phyloP scores from a whole-genome alignment of 2,113 vertebrate genomes.

The cat (Felis catus) region DNA sequence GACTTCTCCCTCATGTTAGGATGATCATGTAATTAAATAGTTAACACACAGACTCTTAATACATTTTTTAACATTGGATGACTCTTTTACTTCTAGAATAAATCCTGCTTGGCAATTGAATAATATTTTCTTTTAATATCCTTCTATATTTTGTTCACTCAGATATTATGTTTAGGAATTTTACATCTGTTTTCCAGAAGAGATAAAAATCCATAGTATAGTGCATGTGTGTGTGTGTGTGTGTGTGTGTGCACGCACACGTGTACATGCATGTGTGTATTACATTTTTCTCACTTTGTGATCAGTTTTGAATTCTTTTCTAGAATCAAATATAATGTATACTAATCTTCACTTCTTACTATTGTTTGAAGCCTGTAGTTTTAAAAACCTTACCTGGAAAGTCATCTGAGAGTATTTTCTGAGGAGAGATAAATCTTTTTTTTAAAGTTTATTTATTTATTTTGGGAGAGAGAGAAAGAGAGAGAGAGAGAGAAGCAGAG shows the following conservation, averaged over 20 bases:
- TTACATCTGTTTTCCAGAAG: not conserved
- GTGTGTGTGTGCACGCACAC: no score
- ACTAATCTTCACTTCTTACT: not conserved
- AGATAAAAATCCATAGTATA: not conserved
- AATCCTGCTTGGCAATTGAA: not conserved
- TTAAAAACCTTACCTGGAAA: not conserved
- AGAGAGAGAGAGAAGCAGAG: no score
- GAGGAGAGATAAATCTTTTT: not conserved
- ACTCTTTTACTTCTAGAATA: not conserved
- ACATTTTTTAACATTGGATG: not conserved
- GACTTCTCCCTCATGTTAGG: not conserved
- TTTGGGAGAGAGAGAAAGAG: no score
- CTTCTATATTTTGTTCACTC: not conserved
- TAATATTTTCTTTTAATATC: not conserved
- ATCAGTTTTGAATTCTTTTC: not conserved
- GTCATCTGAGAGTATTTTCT: not conserved
- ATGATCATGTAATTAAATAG: conserved; percentile 8
- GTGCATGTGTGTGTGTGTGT: not conserved
- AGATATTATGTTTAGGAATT: not conserved
- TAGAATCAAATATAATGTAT: not conserved
- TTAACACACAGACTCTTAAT: not conserved
- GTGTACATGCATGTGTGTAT: not conserved
- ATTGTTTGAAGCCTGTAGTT: not conserved
- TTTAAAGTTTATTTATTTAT: no score
- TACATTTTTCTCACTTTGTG: not conserved